These are phyloP conservation scores for Agonopterix heracliana DNA, from an alignment of 2,888 invertebrate species.

Conservation along the genomic window DNA sequence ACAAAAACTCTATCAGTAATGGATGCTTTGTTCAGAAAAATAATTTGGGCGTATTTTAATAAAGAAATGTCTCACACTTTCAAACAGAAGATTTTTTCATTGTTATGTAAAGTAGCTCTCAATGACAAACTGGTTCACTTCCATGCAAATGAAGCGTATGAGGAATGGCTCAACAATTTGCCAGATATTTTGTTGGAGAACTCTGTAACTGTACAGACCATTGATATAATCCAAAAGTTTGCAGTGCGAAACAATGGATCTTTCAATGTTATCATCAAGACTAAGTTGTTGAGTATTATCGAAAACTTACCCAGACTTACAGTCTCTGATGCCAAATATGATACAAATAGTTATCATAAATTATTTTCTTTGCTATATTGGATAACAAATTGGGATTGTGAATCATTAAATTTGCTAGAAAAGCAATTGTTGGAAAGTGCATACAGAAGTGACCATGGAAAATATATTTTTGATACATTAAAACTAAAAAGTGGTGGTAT, in stretches of 20 bases:
- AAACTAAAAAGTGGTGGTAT: conserved; percentile 44
- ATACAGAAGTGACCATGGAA: conserved; percentile 49
- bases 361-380: conserved; percentile 74
- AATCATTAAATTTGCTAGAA: conserved; percentile 57
- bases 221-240: conserved; percentile 76
- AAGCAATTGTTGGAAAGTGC: conserved; percentile 47
- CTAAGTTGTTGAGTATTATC: conserved; percentile 60
- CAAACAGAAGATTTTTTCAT: conserved; percentile 54
- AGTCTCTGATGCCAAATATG: conserved; percentile 51
- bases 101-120: conserved; percentile 61
- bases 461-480: conserved; percentile 58
- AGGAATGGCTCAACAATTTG: conserved; percentile 69
- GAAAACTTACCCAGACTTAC: conserved; percentile 53
- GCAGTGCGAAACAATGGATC: conserved; percentile 70
- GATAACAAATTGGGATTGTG: conserved; percentile 59
- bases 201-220: conserved; percentile 61
- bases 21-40: conserved; percentile 51
- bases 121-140: conserved; percentile 55
- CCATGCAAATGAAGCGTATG: conserved; percentile 54
- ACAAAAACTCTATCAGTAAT: conserved; percentile 44
- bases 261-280: conserved; percentile 66
- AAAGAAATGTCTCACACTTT: conserved; percentile 34
- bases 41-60: conserved; percentile 54
- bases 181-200: conserved; percentile 74
- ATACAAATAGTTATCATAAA: conserved; percentile 61